Conservation (phyloP, 92 coral and sea anemone species). For the Umimayanthus kanabou region DNA sequence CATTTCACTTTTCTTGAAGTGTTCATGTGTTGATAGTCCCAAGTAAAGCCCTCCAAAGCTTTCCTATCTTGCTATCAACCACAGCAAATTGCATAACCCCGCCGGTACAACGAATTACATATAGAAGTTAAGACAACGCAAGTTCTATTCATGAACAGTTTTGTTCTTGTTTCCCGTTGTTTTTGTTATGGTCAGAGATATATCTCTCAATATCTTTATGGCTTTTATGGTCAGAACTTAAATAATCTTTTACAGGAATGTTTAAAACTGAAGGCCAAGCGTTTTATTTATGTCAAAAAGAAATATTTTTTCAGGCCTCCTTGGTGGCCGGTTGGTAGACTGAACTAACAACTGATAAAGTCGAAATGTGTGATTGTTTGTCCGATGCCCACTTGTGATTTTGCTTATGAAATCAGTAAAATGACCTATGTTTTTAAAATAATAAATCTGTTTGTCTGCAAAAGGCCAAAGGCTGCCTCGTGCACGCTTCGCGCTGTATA, state of each 20-base stretch:
- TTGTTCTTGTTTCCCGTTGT: no score
- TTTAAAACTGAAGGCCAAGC: neutral
- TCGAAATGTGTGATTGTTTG: neutral
- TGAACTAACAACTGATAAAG: neutral
- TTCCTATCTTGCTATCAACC: conserved; percentile 11
- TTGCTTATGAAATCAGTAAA: conserved; percentile 15
- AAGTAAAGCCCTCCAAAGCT: neutral
- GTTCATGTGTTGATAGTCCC: neutral
- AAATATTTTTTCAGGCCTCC: neutral
- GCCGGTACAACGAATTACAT: no score
- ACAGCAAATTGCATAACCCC: neutral
- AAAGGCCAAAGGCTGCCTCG: conserved; percentile 2
- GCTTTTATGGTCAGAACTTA: neutral
- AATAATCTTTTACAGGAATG: neutral
- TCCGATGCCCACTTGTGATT: neutral
- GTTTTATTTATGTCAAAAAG: neutral
- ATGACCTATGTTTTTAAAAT: neutral
- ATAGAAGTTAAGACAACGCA: neutral
- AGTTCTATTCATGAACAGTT: neutral
- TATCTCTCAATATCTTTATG: conserved; percentile 13
- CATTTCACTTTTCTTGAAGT: neutral
- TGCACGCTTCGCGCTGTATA: neutral
- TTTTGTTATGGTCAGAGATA: neutral
- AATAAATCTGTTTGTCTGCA: conserved; percentile 13
- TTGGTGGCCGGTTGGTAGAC: neutral